Percentiles rank a stretch among this genome's conserved stretches.
Conservation (phyloP, 2,888 invertebrate genomes). For the Crocallis elinguaria region DNA sequence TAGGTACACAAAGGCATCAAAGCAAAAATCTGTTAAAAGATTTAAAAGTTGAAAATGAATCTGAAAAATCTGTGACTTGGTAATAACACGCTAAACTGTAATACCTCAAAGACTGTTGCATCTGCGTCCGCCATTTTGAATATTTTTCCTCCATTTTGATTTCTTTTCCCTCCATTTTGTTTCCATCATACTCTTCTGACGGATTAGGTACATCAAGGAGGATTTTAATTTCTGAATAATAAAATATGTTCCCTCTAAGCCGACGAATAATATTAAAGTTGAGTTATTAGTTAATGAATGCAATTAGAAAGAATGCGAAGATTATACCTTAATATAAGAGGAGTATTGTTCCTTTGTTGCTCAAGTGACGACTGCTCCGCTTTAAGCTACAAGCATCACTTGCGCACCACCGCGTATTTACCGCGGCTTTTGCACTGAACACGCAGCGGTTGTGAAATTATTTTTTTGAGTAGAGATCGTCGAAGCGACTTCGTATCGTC, state of each 20-base stretch:
- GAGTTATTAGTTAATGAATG: constrained; percentile 72
- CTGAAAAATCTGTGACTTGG: constrained; percentile 12
- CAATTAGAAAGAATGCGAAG: constrained; percentile 71
- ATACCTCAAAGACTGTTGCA: constrained; percentile 56
- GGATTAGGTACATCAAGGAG: constrained; percentile 73
- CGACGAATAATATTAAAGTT: constrained; percentile 67
- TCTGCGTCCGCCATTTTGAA: constrained; percentile 68
- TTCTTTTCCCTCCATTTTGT: constrained; percentile 50
- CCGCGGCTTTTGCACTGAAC: too few relatives aligned
- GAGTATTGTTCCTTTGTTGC: constrained; percentile 56
- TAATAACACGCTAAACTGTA: constrained; percentile 44
- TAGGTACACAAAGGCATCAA: neutral
- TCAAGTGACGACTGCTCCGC: too few relatives aligned
- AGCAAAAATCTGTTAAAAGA: neutral
- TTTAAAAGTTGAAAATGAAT: neutral
- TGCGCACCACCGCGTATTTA: too few relatives aligned
- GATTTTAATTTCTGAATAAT: constrained; percentile 67
- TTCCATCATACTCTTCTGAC: constrained; percentile 58
- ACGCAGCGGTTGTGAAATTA: too few relatives aligned
- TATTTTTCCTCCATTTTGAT: constrained; percentile 58
- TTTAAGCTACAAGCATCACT: too few relatives aligned
- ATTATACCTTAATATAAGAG: constrained; percentile 77
- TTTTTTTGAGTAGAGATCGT: too few relatives aligned
- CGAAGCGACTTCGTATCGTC: too few relatives aligned
- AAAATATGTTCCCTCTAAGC: constrained; percentile 70